Conservation (phyloP, 1,140 invertebrate species). For the Eufriesea mexicana region DNA sequence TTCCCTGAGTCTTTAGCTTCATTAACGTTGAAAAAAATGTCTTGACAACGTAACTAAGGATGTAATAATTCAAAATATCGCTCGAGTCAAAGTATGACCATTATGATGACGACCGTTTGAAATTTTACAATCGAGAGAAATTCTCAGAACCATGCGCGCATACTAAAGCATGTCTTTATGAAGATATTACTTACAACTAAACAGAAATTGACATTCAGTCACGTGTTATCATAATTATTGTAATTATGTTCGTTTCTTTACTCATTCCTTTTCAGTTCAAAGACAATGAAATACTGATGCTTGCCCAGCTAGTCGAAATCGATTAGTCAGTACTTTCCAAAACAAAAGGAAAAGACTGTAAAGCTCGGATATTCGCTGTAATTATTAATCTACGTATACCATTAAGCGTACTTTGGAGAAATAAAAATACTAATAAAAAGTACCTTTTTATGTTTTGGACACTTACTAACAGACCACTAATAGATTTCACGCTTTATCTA, state of each 20-base stretch:
- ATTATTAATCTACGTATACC: not conserved
- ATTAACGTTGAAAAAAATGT: not conserved
- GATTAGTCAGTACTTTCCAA: not conserved
- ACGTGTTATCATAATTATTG: constrained; percentile 23
- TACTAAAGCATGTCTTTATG: not conserved
- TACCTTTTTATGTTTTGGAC: not conserved
- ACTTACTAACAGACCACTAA: not conserved
- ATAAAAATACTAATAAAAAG: constrained; percentile 11
- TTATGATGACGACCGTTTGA: not conserved
- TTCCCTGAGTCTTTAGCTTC: not conserved
- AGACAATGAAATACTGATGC: not conserved
- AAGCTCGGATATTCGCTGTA: not conserved
- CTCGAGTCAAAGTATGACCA: not conserved
- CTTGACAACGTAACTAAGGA: not conserved
- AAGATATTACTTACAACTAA: not conserved
- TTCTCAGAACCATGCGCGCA: not conserved
- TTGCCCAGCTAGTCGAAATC: not conserved
- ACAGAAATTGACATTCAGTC: not conserved
- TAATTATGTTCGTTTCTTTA: not conserved
- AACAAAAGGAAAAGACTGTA: not conserved
- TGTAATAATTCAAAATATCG: constrained; percentile 2
- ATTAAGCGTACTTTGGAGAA: not conserved
- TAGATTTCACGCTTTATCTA: constrained; percentile 4
- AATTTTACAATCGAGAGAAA: not conserved
- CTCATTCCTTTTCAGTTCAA: not conserved